Conservation (phyloP, 2,113 vertebrate genomes). For the Dasyurus viverrinus region DNA sequence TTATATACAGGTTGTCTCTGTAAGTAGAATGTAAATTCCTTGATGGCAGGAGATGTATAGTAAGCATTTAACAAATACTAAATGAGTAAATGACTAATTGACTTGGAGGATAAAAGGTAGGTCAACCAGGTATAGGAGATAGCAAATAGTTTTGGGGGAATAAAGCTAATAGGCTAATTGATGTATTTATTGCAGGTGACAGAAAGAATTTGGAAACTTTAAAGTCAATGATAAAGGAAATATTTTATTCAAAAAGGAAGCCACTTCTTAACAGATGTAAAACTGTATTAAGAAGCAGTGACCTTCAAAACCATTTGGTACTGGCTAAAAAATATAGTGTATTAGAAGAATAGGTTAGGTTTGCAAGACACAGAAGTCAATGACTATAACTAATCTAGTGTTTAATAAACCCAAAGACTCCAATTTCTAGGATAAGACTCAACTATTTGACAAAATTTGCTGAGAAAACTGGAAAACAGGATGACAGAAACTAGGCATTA, state of each 20-base stretch:
- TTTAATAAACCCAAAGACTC: too few relatives aligned
- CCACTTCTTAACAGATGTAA: not conserved
- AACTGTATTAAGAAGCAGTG: too few relatives aligned
- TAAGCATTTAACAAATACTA: not conserved
- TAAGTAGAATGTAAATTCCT: not conserved
- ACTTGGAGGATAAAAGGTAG: not conserved
- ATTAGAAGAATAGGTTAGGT: too few relatives aligned
- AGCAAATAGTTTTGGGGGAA: not conserved
- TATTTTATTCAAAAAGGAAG: not conserved
- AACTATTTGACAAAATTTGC: too few relatives aligned
- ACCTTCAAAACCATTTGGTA: too few relatives aligned
- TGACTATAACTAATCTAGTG: too few relatives aligned
- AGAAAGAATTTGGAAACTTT: not conserved
- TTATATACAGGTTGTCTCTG: not conserved
- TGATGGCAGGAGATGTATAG: not conserved
- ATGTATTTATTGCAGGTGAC: not conserved
- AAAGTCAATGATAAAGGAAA: constrained; percentile 9
- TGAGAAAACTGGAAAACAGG: too few relatives aligned
- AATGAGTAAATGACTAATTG: not conserved
- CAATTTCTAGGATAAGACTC: too few relatives aligned
- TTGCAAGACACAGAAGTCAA: too few relatives aligned
- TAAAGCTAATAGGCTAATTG: not conserved
- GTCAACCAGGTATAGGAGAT: not conserved
- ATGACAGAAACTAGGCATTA: too few relatives aligned
- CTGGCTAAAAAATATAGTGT: too few relatives aligned